Base-by-base conservation (phyloP, 2,797 vertebrate species). In the Betta splendens region DNA sequence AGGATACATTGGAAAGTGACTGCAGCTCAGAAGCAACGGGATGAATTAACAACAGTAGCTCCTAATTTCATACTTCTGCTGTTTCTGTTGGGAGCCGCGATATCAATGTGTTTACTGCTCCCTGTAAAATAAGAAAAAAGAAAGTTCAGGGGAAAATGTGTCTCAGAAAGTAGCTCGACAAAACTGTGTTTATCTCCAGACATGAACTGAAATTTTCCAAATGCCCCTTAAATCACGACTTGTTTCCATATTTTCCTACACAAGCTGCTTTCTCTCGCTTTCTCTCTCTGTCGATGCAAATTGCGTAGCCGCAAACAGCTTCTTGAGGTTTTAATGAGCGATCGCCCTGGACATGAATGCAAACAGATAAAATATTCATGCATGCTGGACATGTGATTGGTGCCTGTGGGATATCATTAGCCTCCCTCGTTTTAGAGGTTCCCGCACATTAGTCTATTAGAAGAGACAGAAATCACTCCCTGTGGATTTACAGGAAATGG, bases 391-490 rank as follows among this genome's bases (percentile, higher is more conserved):
- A 74, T 80, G 52, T 77, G 73, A 83, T 80, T 60, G 17, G 66
- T 70, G 80, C 89, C 83, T 74, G 63, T 69, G 83, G 87, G 84
- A 89, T 80, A 72, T 88, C 81, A 85, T 89, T 88, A 87, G 78
- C 76, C 64, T 73, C 59, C 55, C 60, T 71, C 72, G 65, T 84
- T 83, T 84, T 63, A 56, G 69, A 80, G 79, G 72, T 80, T 83
- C 81, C 61, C 18, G 31, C 44, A 55, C 72, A 72, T 78, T 75
- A 62, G 70, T 74, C 59, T 72, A 54, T 54, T 57, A 49, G 71
- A 74, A 38, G 64, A 78, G 65, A 73, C 64, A 54, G 35, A 36
- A 49, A 76, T 80, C 54, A 33, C 59, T 81, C 70, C 61, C 55
- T 48, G 45, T 38, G 61, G 65, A 79, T 67, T 62, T 45, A 48